Percentiles rank a stretch among this genome's conserved stretches.
These are phyloP conservation scores for Atopsyche davidsoni DNA, from an alignment of 1,140 invertebrate genomes.

Conservation along the genomic window DNA sequence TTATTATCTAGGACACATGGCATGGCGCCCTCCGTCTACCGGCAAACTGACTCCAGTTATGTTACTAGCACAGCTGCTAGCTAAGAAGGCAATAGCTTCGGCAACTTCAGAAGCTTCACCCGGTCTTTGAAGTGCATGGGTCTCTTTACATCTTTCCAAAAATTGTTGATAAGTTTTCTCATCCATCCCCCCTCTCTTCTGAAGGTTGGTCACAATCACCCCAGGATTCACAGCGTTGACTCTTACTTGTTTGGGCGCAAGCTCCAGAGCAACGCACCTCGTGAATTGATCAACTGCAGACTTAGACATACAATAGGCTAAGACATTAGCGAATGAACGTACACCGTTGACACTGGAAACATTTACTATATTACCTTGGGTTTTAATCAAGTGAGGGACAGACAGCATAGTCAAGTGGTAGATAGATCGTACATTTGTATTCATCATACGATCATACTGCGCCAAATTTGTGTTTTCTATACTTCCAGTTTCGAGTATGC, in stretches of 20 bases:
- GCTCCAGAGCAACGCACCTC: slow-evolving; percentile 70
- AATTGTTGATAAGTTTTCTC: slow-evolving; percentile 68
- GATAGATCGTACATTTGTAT: slow-evolving; percentile 76
- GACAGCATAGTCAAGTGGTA: slow-evolving; percentile 81
- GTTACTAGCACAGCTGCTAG: slow-evolving; percentile 71
- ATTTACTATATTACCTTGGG: slow-evolving; percentile 84
- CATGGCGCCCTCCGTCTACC: slow-evolving; percentile 77
- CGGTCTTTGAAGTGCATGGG: slow-evolving; percentile 74
- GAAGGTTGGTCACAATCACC: slow-evolving; percentile 71
- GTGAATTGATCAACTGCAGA: slow-evolving; percentile 87
- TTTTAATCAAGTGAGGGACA: slow-evolving; percentile 73
- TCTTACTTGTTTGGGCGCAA: slow-evolving; percentile 72
- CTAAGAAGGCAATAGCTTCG: slow-evolving; percentile 75
- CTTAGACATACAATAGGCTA: slow-evolving; percentile 86
- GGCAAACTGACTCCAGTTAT: slow-evolving; percentile 74
- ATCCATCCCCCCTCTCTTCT: slow-evolving; percentile 66
- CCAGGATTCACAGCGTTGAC: slow-evolving; percentile 86
- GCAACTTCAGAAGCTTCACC: slow-evolving; percentile 75
- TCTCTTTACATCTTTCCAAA: slow-evolving; percentile 64
- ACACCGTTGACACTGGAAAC: slow-evolving; percentile 85
- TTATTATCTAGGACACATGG: slow-evolving; percentile 73
- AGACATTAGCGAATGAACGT: slow-evolving; percentile 66
- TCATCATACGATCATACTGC: slow-evolving; percentile 80
- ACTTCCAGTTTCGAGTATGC: slow-evolving; percentile 70
- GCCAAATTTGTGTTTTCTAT: slow-evolving; percentile 79